phyloP scores from a whole-genome alignment of 2,797 vertebrate species.

The Scyliorhinus canicula region DNA sequence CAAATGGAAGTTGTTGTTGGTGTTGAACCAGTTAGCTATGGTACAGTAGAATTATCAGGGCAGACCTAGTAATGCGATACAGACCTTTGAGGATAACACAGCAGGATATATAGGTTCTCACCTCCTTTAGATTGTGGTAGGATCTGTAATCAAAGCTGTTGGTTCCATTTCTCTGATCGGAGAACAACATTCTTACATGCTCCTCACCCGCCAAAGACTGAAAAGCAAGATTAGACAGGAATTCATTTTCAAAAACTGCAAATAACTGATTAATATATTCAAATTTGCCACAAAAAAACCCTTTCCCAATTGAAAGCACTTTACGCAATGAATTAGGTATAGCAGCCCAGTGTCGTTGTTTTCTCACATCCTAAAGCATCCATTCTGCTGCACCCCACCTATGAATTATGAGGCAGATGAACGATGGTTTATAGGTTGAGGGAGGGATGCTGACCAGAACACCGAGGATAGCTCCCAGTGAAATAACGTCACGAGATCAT shows the following conservation, averaged over 20 bases:
- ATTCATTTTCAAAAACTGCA: not conserved
- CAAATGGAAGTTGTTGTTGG: not conserved
- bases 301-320: not conserved
- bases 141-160: slow-evolving; percentile 53
- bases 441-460: not conserved
- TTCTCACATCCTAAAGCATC: not conserved
- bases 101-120: slow-evolving; percentile 39
- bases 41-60: not conserved
- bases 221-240: not conserved
- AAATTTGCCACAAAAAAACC: not conserved
- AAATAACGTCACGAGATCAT: not conserved
- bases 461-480: not conserved
- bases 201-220: slow-evolving; percentile 59
- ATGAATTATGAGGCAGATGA: not conserved
- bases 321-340: not conserved
- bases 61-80: not conserved
- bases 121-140: slow-evolving; percentile 63
- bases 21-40: not conserved
- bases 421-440: not conserved
- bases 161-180: slow-evolving; percentile 49
- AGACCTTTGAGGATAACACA: not conserved
- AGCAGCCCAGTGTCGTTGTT: not conserved
- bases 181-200: slow-evolving; percentile 47
- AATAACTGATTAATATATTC: not conserved
- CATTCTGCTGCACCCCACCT: not conserved